Evolutionary conservation across 2,797 vertebrate species (phyloP).

Genomic region (Ctenochaetus hawaiiensis): DNA sequence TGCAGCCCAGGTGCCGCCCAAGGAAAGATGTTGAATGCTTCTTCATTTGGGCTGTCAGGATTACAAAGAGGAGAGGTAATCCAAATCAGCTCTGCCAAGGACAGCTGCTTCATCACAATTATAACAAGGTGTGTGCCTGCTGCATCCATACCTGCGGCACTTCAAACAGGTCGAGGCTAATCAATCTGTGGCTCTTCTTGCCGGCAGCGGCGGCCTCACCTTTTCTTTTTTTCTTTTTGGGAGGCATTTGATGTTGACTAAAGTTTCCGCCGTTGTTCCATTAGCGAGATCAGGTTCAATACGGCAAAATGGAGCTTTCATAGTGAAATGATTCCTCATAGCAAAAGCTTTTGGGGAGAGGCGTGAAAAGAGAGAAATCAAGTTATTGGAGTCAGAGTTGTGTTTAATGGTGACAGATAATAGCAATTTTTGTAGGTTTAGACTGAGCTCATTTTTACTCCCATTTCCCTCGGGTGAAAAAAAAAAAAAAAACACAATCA

Average conservation of each 20-base stretch:
- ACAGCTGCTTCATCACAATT: conserved; percentile 85
- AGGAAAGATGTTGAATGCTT: conserved; percentile 73
- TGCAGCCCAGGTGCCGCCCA: conserved; percentile 53
- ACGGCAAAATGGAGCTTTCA: conserved; percentile 51
- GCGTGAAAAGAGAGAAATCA: conserved; percentile 54
- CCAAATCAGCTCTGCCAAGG: conserved; percentile 77
- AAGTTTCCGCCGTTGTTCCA: conserved; percentile 56
- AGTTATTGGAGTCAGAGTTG: conserved; percentile 71
- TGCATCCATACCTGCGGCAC: conserved; percentile 65
- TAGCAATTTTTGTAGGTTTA: conserved; percentile 73
- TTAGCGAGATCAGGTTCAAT: conserved; percentile 65
- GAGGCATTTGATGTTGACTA: conserved; percentile 64
- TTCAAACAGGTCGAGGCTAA: conserved; percentile 65
- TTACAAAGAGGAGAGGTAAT: conserved; percentile 80
- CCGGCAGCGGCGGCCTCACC: conserved; percentile 9
- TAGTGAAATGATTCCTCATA: conserved; percentile 70
- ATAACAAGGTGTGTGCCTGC: conserved; percentile 69
- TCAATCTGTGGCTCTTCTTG: conserved; percentile 59
- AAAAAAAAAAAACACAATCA: conserved; percentile 72
- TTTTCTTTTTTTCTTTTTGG: not conserved
- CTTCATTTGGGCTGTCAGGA: conserved; percentile 82
- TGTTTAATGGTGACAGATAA: conserved; percentile 80
- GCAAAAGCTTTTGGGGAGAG: conserved; percentile 59
- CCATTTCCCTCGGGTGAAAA: conserved; percentile 58
- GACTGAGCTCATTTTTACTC: conserved; percentile 67